Evolutionary conservation across 2,113 vertebrate genomes (phyloP).

Genomic region (Pterophyllum scalare): DNA sequence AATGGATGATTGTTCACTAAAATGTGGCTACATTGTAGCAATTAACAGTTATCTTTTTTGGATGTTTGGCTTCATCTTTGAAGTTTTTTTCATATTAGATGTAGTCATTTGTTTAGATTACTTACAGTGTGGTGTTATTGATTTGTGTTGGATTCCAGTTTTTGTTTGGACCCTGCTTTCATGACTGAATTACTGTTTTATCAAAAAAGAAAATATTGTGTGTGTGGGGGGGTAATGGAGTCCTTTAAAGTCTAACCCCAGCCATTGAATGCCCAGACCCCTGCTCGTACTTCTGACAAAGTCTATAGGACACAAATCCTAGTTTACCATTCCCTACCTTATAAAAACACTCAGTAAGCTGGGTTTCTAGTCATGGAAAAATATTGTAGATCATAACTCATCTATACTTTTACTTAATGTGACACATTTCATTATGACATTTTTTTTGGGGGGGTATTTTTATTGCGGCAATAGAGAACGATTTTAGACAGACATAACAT

Average conservation of each 20-base stretch:
- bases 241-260: background rate
- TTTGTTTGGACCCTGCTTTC: background rate
- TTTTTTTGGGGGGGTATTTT: no score
- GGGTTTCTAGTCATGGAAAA: background rate
- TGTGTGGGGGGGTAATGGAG: background rate
- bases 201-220: background rate
- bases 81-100: background rate
- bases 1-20: background rate
- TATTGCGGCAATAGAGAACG: background rate
- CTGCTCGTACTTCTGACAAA: no score
- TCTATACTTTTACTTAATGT: background rate
- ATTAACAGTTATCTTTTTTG: accelerated
- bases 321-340: background rate
- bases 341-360: accelerated
- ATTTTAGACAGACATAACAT: background rate
- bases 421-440: no score
- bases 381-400: no score
- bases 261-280: accelerated
- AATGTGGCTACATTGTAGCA: background rate
- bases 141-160: background rate
- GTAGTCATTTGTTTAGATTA: background rate
- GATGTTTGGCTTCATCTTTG: background rate
- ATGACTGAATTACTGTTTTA: background rate
- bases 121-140: background rate
- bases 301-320: background rate